Base-by-base conservation (phyloP, 2,797 vertebrate species). In the Sparus aurata region DNA sequence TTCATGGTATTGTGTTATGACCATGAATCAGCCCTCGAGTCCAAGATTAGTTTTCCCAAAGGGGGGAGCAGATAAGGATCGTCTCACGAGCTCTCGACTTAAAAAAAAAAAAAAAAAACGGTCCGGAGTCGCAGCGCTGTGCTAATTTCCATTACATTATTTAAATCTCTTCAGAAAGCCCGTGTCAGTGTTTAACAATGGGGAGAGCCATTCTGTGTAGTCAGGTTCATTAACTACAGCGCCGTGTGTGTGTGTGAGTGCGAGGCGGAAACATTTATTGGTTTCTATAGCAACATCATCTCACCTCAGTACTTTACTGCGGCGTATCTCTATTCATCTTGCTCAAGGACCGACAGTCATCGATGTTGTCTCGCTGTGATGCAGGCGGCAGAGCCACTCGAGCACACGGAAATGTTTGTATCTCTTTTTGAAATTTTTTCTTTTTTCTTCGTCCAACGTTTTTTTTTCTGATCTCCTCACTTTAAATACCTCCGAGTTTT, bases 271-370 rank as follows among this genome's bases (percentile, higher is more conserved):
- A 83, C 73, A 75, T 87, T 34, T 47, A 12, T 47, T 45, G 55
- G 86, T 91, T 90, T 73, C 89, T 65, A 90, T 86, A 62, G 89
- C 84, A 86, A 92, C 87, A 5, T 70, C 65, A 25, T 68, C 73
- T 87, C 72, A 66, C 79, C 85, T 87, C 70, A 1, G 54, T 78
- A 23, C 87, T 72, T 73, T 60, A 62, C 74, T 70, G 84, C 84
- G 58, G 73, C 59, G 59, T 63, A 62, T 79, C 43, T 69, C 65
- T 68, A 62, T 90, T 87, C 79, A 73, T 85, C 79, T 79, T 10
- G 58, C 68, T 87, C 83, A 75, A 83, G 69, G 80, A 64, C 85
- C 71, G 84, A 80, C 77, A 74, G 72, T 66, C 82, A 70, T 68
- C 38, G 53, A 79, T 69, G 61, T 45, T 41, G 72, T 75, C 79